Conservation (phyloP, 1,140 invertebrate species). For the Sitophilus oryzae region DNA sequence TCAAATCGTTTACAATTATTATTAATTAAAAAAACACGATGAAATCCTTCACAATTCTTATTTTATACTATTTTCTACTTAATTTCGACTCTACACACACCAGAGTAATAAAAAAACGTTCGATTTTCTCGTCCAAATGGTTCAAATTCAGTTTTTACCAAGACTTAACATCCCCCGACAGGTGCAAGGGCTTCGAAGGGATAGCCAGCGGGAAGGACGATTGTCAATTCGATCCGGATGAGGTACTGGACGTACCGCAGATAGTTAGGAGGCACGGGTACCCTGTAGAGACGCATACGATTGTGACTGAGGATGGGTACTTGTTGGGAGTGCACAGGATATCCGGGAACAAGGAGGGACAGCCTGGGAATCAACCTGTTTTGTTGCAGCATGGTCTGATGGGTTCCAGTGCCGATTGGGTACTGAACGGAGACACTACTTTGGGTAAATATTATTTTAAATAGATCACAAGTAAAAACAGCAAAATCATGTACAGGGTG, state of each 20-base stretch:
- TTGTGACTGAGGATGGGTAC: conserved; percentile 67
- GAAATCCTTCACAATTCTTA: too few relatives aligned
- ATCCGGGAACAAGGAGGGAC: conserved; percentile 45
- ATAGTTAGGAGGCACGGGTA: conserved; percentile 61
- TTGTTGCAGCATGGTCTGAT: conserved; percentile 67
- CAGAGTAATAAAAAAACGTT: too few relatives aligned
- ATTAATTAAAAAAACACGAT: too few relatives aligned
- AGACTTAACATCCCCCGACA: too few relatives aligned
- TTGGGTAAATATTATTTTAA: too few relatives aligned
- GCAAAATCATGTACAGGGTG: too few relatives aligned
- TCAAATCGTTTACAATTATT: too few relatives aligned
- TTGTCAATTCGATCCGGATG: conserved; percentile 35
- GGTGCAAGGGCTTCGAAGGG: not conserved
- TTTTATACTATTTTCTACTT: too few relatives aligned
- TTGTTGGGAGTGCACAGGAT: conserved; percentile 68
- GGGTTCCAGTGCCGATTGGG: conserved; percentile 68
- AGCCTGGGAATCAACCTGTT: conserved; percentile 32
- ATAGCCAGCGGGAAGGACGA: not conserved
- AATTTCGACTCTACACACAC: too few relatives aligned
- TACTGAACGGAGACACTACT: conserved; percentile 53
- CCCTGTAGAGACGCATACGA: conserved; percentile 57
- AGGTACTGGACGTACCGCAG: conserved; percentile 44
- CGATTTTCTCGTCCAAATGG: too few relatives aligned
- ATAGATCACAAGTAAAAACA: too few relatives aligned
- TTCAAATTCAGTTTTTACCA: too few relatives aligned